phyloP scores from a whole-genome alignment of 2,797 vertebrate genomes.

The Microctenopoma stevenorrisi region DNA sequence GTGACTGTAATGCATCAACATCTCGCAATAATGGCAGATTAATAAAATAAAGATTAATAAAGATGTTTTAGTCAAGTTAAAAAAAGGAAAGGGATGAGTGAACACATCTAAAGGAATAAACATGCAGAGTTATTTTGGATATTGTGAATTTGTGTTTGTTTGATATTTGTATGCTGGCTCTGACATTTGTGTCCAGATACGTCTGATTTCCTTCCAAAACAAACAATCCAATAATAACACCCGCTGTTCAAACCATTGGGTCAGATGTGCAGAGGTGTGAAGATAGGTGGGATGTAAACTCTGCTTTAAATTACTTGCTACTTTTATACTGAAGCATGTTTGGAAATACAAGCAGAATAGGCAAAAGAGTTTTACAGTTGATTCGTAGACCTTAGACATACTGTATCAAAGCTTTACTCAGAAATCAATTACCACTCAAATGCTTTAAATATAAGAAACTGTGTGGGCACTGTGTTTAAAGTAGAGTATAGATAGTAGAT shows the following conservation, averaged over 20 bases:
- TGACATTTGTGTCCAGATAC: neutral
- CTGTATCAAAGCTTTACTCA: neutral
- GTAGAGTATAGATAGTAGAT: neutral
- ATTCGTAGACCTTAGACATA: neutral
- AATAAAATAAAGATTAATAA: too few relatives aligned
- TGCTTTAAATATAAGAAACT: neutral
- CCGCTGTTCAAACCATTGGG: too few relatives aligned
- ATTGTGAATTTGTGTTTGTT: neutral
- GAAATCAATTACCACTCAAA: neutral
- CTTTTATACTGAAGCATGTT: neutral
- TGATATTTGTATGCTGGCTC: neutral
- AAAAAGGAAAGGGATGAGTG: too few relatives aligned
- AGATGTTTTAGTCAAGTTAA: too few relatives aligned
- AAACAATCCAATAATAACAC: neutral
- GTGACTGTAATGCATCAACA: too few relatives aligned
- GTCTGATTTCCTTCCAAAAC: neutral
- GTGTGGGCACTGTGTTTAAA: neutral
- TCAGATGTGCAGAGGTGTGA: neutral
- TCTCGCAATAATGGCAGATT: too few relatives aligned
- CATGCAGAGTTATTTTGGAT: neutral
- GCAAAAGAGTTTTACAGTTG: neutral
- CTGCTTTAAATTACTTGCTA: conserved; percentile 6
- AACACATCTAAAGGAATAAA: too few relatives aligned
- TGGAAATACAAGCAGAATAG: neutral
- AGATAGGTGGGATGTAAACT: neutral